phyloP scores from a whole-genome alignment of 2,888 invertebrate genomes.

The Eurytoma adleriae region DNA sequence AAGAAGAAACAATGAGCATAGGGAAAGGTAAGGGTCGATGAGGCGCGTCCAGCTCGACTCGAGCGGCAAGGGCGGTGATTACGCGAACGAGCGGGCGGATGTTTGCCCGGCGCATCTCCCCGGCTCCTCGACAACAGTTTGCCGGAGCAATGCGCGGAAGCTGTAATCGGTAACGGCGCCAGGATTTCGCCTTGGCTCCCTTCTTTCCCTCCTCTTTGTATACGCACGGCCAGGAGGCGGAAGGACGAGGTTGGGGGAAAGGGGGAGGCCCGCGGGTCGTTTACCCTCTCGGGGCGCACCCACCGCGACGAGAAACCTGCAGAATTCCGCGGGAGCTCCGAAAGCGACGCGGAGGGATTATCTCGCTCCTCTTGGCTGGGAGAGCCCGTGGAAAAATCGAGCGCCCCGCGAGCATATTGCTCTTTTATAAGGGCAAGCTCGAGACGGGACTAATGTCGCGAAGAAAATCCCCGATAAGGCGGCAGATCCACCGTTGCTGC shows the following conservation, averaged over 20 bases:
- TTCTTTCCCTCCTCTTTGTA: not conserved
- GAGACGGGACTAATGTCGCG: not conserved
- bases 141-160: slow-evolving; percentile 1
- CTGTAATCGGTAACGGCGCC: slow-evolving; percentile 52
- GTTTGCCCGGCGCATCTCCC: slow-evolving; percentile 14
- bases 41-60: slow-evolving; percentile 20
- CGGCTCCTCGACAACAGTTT: slow-evolving; percentile 23
- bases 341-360: slow-evolving; percentile 38
- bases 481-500: not conserved
- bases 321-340: slow-evolving; percentile 30
- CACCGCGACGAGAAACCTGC: slow-evolving; percentile 18
- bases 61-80: slow-evolving; percentile 36
- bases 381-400: slow-evolving; percentile 33
- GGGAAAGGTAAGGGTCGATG: slow-evolving; percentile 25
- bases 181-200: slow-evolving; percentile 42
- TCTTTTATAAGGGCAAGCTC: not conserved
- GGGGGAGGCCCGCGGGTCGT: slow-evolving; percentile 11
- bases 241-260: not conserved
- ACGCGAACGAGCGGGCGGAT: slow-evolving; percentile 36
- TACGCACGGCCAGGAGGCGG: not conserved
- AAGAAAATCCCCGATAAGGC: not conserved
- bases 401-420: not conserved
- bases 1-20: slow-evolving; percentile 6
- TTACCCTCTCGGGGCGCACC: slow-evolving; percentile 24
- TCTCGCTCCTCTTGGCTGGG: slow-evolving; percentile 35